Percentiles rank a stretch among this genome's conserved stretches.
These are phyloP conservation scores for Taurulus bubalis DNA, from an alignment of 2,113 vertebrate genomes.

Conservation along the genomic window DNA sequence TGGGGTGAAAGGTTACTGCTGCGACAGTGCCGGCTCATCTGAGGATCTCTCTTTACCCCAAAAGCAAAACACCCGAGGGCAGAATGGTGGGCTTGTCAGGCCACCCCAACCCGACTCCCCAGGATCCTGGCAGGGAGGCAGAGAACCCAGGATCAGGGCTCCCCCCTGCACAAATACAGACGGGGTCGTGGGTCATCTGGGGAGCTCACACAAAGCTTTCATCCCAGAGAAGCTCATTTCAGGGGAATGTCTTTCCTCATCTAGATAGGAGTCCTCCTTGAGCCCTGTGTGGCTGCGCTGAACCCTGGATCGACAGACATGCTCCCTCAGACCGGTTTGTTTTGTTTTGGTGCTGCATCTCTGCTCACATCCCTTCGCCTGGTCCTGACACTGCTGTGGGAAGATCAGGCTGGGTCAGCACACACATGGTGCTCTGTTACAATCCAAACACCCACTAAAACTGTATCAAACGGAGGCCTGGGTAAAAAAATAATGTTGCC, in stretches of 20 bases:
- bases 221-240: slow-evolving; percentile 84
- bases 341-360: slow-evolving; percentile 87
- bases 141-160: slow-evolving; percentile 75
- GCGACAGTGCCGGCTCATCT: slow-evolving; percentile 78
- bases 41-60: slow-evolving; percentile 69
- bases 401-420: slow-evolving; percentile 83
- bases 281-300: slow-evolving; percentile 85
- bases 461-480: slow-evolving; percentile 69
- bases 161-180: slow-evolving; percentile 82
- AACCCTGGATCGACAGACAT: slow-evolving; percentile 85
- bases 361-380: slow-evolving; percentile 83
- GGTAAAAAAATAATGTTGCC: slow-evolving; percentile 30
- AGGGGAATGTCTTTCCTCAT: slow-evolving; percentile 83
- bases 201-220: slow-evolving; percentile 82
- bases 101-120: slow-evolving; percentile 74
- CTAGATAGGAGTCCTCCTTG: slow-evolving; percentile 82
- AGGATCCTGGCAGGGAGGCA: slow-evolving; percentile 75
- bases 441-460: slow-evolving; percentile 74
- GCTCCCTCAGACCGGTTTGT: slow-evolving; percentile 79
- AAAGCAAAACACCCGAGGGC: slow-evolving; percentile 78
- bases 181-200: slow-evolving; percentile 78
- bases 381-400: slow-evolving; percentile 75
- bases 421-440: slow-evolving; percentile 80
- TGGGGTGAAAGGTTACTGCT: slow-evolving; percentile 75
- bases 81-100: slow-evolving; percentile 66